Conservation (phyloP, 2,888 invertebrate genomes). For the Lasius fuliginosus region DNA sequence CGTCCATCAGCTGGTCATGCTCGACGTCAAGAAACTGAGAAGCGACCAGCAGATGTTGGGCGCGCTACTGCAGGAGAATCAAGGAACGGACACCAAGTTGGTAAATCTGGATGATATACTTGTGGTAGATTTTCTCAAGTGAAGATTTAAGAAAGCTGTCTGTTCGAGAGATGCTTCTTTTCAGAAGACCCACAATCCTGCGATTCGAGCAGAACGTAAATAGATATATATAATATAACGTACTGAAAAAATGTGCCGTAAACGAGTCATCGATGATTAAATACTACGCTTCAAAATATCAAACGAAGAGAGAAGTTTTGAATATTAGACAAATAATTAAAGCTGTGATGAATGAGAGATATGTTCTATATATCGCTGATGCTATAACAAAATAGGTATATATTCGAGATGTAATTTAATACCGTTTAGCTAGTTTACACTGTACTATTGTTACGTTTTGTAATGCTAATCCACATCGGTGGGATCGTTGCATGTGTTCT, state of each 20-base stretch:
- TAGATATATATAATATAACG: constrained; percentile 2
- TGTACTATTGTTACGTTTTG: constrained; percentile 29
- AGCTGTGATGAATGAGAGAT: constrained; percentile 53
- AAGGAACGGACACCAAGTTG: constrained; percentile 72
- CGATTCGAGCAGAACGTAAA: background rate
- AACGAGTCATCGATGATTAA: constrained; percentile 3
- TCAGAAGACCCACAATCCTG: background rate
- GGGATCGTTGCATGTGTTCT: background rate
- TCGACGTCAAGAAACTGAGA: constrained; percentile 75
- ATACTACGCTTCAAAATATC: background rate
- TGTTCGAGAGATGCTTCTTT: background rate
- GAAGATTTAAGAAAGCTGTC: constrained; percentile 11
- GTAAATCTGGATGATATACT: constrained; percentile 81
- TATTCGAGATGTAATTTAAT: constrained; percentile 25
- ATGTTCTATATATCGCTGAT: constrained; percentile 42
- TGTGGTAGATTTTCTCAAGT: constrained; percentile 79
- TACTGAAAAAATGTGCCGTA: constrained; percentile 15
- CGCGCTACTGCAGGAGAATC: constrained; percentile 73
- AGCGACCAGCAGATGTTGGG: constrained; percentile 71
- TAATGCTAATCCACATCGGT: background rate
- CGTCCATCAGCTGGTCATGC: constrained; percentile 79
- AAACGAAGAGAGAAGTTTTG: background rate
- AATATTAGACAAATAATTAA: constrained; percentile 23
- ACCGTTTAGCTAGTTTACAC: background rate
- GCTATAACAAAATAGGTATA: constrained; percentile 8